Evolutionary conservation across 2,797 vertebrate genomes (phyloP), one percentile per base, ranked within the genome.

Genomic region (Apogon hyalosoma): DNA sequence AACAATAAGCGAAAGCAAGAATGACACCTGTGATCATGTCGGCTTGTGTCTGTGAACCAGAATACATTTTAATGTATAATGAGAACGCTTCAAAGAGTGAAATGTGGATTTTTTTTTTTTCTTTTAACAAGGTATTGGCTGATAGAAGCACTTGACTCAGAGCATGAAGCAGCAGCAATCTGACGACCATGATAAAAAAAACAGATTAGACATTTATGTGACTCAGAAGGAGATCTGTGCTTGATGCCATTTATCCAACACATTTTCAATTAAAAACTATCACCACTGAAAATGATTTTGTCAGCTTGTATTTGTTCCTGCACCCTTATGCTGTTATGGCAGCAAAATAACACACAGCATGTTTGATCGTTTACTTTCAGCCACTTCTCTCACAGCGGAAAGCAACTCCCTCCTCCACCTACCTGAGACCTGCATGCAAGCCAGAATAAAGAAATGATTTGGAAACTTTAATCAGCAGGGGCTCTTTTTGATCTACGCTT

Each of bases 1-100:
- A 72, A 81, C 73, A 78, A 85, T 77, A 75, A 66, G 65, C 66
- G 63, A 77, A 65, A 43, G 51, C 65, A 46, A 57, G 53, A 71
- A 38, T 61, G 75, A 82, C 87, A 90, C 82, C 84, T 82, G 80
- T 58, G 76, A 83, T 82, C 31, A 1, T 66, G 57, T 43, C 19
- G 46, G 50, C 50, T 19, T 56, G 63, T 18, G 76, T 70, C 47
- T 80, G 73, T 16, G 63, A 53, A 80, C 4, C 54, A 63, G 72
- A 77, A 85, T 78, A 67, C 40, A 77, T 86, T 75, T 15, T 52
- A 87, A 80, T 77, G 66, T 38, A 19, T 54, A 73, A 87, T 70
- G 54, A 73, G 45, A 70, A 45, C 0, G 7, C 33, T 43, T 79
- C 45, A 72, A 57, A 61, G 50, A 36, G 52, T 36, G 36, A 57